Evolutionary conservation across 2,113 vertebrate species (phyloP), one percentile per base, ranked within the genome.

Genomic region (Channa argus): DNA sequence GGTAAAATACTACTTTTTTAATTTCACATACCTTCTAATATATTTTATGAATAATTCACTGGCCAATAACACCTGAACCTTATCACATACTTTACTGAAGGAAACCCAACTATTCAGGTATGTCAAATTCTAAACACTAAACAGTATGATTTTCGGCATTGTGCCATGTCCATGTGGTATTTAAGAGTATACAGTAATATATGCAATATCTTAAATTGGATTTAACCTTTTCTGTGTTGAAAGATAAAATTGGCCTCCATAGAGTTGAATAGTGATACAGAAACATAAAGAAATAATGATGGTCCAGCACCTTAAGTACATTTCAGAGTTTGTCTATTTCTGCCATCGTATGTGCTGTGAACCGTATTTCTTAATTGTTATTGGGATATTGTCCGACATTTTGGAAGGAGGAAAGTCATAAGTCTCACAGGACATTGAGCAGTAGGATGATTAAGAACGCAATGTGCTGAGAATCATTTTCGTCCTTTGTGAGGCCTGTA

Each of bases 361-460:
- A 69, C 53, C 39, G 6, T 66, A 34, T 49, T 64, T 84, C 66
- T 44, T 77, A 65, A 72, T 72, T 74, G 56, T 71, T 89, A 75
- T 79, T 68, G 54, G 65, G 52, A 55, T 41, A 60, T 69, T 67
- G 79, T 76, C 71, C 66, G 64, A 61, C 64, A 70, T 75, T 70
- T 77, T 41, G 65, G 59, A 68, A 77, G 65, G 64, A 52, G 74
- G 69, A 74, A 78, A 77, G 82, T 80, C 77, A 73, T 60, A 55
- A 71, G 63, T 64, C 68, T 84, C 71, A 71, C 34, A 58, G 68
- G 77, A 74, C 71, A 66, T 37, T 43, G 56, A 78, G 84, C 5
- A 46, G 46, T 9, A 49, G 44, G 70, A 76, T 73, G 79, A 84
- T 86, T 86, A 85, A 76, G 77, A 76, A 59, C 34, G 46, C 24